These are phyloP conservation scores for Harpalus rufipes DNA, from an alignment of 2,888 invertebrate genomes.

Conservation along the genomic window DNA sequence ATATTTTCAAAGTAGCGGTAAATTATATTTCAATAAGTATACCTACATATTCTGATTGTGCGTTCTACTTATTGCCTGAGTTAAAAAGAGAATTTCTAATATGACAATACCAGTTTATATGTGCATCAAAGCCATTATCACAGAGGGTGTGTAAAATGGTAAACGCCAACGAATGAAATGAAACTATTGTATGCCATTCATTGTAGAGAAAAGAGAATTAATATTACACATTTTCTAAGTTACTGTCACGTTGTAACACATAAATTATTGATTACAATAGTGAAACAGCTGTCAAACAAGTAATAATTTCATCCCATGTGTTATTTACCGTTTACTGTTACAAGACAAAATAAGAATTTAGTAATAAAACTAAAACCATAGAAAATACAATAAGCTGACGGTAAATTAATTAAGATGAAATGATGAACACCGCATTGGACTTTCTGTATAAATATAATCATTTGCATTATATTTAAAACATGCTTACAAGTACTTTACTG, in stretches of 20 bases:
- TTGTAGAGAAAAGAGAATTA: background rate
- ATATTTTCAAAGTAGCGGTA: slow-evolving; percentile 15
- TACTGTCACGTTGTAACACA: background rate
- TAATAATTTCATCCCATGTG: background rate
- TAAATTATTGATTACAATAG: background rate
- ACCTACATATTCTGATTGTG: slow-evolving; percentile 11
- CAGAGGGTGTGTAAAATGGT: background rate
- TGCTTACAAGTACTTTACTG: background rate
- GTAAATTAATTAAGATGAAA: background rate
- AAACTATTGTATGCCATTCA: too few species aligned
- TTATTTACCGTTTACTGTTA: background rate
- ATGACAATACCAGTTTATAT: background rate
- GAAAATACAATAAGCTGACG: background rate
- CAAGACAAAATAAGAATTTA: background rate
- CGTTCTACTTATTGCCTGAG: slow-evolving; percentile 9
- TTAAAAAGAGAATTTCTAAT: slow-evolving; percentile 4
- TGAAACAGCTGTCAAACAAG: background rate
- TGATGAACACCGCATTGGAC: background rate
- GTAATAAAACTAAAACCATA: background rate
- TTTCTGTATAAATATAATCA: background rate
- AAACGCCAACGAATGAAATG: background rate
- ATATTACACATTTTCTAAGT: background rate
- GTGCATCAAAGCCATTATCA: background rate
- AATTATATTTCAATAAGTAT: slow-evolving; percentile 25
- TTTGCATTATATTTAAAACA: background rate